phyloP scores from a whole-genome alignment of 1,140 invertebrate species.

The Bombyx mandarina region DNA sequence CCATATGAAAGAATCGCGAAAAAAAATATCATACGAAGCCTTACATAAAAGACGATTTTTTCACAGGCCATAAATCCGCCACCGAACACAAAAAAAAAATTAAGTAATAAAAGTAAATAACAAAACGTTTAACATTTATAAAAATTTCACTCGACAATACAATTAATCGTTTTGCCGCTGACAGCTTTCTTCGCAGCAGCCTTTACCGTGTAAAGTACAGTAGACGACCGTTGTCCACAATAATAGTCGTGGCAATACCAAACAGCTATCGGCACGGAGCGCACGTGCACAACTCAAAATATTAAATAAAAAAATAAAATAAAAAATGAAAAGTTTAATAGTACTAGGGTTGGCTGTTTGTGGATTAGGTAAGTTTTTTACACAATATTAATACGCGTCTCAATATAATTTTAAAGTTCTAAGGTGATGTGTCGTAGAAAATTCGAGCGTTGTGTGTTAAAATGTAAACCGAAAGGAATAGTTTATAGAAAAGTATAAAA shows the following conservation, averaged over 20 bases:
- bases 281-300: constrained; percentile 32
- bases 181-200: not conserved
- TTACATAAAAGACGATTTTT: too few species aligned
- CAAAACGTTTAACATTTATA: too few species aligned
- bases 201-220: constrained; percentile 25
- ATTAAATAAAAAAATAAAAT: constrained; percentile 10
- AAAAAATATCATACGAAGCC: too few species aligned
- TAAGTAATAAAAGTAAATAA: too few species aligned
- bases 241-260: constrained; percentile 34
- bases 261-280: constrained; percentile 48
- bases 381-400: not conserved
- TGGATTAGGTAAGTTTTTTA: constrained; percentile 37
- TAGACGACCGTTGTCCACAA: constrained; percentile 35
- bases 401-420: too few species aligned
- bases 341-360: constrained; percentile 31
- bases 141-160: not conserved
- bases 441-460: not conserved
- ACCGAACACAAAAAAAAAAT: too few species aligned
- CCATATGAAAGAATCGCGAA: too few species aligned
- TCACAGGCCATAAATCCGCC: too few species aligned
- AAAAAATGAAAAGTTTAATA: constrained; percentile 47
- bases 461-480: too few species aligned
- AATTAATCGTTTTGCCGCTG: not conserved
- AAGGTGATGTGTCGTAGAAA: not conserved
- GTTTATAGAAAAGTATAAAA: too few species aligned